Percentiles rank a stretch among this genome's conserved stretches.
Evolutionary conservation across 2,888 invertebrate species (phyloP).

Genomic region (Nesidiocoris tenuis): DNA sequence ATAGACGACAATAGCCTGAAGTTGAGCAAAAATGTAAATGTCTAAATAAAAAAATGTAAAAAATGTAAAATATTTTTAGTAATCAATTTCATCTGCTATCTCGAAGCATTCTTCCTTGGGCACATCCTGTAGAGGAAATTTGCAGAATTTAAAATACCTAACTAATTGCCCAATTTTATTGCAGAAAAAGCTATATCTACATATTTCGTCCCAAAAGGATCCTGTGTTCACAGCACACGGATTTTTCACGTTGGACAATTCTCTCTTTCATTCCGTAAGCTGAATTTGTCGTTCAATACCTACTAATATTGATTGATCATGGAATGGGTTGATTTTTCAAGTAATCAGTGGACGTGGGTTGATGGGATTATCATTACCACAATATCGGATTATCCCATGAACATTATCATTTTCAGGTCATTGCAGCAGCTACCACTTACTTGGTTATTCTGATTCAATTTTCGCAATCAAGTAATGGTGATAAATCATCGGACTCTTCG

Average conservation of each 20-base stretch:
- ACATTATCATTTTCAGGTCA: slow-evolving; percentile 37
- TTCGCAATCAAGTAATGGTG: slow-evolving; percentile 18
- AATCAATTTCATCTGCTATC: no score
- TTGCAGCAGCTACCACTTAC: slow-evolving; percentile 45
- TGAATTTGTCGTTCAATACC: neutral
- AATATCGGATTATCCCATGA: no score
- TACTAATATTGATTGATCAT: neutral
- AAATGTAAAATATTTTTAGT: no score
- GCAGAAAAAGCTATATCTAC: slow-evolving; percentile 39
- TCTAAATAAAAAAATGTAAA: no score
- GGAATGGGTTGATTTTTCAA: neutral
- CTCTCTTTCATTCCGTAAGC: slow-evolving; percentile 46
- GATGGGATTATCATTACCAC: no score
- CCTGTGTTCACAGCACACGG: slow-evolving; percentile 43
- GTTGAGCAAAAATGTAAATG: slow-evolving; percentile 43
- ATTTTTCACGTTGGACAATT: slow-evolving; percentile 44
- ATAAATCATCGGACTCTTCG: neutral
- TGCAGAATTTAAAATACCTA: no score
- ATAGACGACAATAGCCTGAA: slow-evolving; percentile 25
- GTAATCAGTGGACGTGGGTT: neutral
- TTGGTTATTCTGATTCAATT: slow-evolving; percentile 46
- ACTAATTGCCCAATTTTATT: no score
- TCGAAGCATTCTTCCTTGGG: no score
- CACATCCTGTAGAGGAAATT: no score
- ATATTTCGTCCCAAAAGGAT: slow-evolving; percentile 34